Evolutionary conservation across 2,888 invertebrate genomes (phyloP), one percentile per base, ranked within the genome.

Genomic region (Melieria omissa): DNA sequence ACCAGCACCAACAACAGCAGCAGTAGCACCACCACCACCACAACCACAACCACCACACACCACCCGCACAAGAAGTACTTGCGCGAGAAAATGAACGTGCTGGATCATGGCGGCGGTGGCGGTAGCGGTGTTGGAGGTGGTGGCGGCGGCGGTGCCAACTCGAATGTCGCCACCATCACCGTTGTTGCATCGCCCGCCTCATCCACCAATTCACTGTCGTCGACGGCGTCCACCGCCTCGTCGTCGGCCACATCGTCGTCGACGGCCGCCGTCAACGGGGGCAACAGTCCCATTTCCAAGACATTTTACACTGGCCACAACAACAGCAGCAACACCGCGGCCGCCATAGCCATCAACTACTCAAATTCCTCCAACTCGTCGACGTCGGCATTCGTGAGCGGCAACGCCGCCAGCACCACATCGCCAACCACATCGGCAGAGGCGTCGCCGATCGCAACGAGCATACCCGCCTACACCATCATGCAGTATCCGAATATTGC

Each of bases 61-160:
- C 88, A 88, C 80, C 87, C 87, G 73, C 87, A 87, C 76, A 87
- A 87, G 74, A 87, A 87, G 78, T 87, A 87, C 80, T 78, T 87
- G 74, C 83, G 87, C 41, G 87, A 87, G 69, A 87, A 87, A 77
- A 86, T 86, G 84, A 84, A 85, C 65, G 83, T 84, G n/a, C 80
- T 80, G 67, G 86, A 85, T 65, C 83, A 85, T 63, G 82, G 78
- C 64, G 82, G 75, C 47, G 78, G 73, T 57, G 78, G 68, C 65
- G 77, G 63, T 52, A 75, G 74, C 70, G 78, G 73, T n/a, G 75
- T 57, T 68, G 76, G 61, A 16, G 74, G 75, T 58, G 57, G 58
- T 29, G 54, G 60, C 10, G 54, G 67, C 16, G 76, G 66, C 65
- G 76, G 62, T 71, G 76, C 5, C 60, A 67, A 52, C 49, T 58